Conservation (phyloP, 2,888 invertebrate genomes). For the Eristalinus sepulchralis region DNA sequence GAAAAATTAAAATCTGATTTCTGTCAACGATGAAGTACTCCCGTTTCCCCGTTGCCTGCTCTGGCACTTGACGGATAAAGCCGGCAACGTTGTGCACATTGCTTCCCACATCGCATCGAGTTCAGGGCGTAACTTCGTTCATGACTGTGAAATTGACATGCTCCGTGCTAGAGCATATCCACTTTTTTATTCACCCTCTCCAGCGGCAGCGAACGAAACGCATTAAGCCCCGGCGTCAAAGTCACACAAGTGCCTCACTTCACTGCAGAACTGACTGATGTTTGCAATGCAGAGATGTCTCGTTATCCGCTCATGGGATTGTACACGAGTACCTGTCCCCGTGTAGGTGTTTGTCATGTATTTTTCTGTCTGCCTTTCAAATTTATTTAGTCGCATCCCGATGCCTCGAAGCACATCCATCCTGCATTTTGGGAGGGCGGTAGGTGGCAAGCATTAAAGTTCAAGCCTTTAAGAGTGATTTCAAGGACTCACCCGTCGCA, state of each 20-base stretch:
- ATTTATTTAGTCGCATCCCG: neutral
- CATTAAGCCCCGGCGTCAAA: neutral
- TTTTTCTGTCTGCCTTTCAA: neutral
- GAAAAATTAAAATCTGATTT: neutral
- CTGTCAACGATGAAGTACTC: neutral
- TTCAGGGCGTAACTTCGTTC: neutral
- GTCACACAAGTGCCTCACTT: neutral
- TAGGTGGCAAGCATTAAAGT: neutral
- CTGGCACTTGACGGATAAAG: neutral
- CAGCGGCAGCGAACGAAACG: neutral
- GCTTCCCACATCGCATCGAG: neutral
- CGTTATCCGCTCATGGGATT: neutral
- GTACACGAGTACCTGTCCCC: neutral
- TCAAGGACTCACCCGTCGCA: neutral
- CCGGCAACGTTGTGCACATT: neutral
- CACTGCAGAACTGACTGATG: neutral
- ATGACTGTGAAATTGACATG: neutral
- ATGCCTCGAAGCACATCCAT: neutral
- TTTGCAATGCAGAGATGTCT: neutral
- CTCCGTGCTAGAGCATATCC: neutral
- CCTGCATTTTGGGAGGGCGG: neutral
- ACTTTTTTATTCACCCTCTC: neutral
- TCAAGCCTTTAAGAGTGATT: neutral
- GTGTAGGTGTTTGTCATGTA: neutral
- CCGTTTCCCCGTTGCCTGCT: neutral